These are phyloP conservation scores for Periophthalmodon schlosseri DNA, from an alignment of 2,113 vertebrate species.

Conservation along the genomic window DNA sequence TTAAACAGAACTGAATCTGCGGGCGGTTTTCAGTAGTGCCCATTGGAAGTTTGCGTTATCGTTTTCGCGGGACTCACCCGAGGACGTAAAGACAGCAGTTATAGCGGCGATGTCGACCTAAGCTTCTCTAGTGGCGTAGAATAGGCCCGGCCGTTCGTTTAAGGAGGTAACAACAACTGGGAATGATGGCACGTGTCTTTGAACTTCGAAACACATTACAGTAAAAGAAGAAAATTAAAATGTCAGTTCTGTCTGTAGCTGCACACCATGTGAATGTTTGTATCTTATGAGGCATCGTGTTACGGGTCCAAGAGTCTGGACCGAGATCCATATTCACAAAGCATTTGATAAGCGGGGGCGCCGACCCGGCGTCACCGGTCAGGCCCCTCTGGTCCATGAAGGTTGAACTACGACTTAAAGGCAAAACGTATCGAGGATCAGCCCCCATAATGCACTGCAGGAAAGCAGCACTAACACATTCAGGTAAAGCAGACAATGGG, in stretches of 20 bases:
- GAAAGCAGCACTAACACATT: slow-evolving; percentile 68
- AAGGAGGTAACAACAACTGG: slow-evolving; percentile 74
- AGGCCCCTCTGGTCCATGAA: slow-evolving; percentile 65
- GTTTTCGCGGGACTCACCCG: not conserved
- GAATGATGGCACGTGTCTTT: slow-evolving; percentile 66
- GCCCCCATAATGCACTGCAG: slow-evolving; percentile 60
- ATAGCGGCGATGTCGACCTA: slow-evolving; percentile 54
- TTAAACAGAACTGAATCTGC: slow-evolving; percentile 16
- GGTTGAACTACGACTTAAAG: slow-evolving; percentile 68
- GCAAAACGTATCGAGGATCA: slow-evolving; percentile 69
- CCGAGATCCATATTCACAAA: slow-evolving; percentile 73
- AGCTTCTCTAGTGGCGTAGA: slow-evolving; percentile 46
- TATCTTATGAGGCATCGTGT: slow-evolving; percentile 72
- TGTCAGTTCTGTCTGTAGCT: slow-evolving; percentile 66
- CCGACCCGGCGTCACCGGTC: slow-evolving; percentile 53
- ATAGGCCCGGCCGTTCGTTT: slow-evolving; percentile 62
- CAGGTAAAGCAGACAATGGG: slow-evolving; percentile 65
- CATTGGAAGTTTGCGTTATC: slow-evolving; percentile 16
- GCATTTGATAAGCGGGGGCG: slow-evolving; percentile 58
- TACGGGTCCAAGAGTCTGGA: slow-evolving; percentile 65
- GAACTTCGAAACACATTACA: slow-evolving; percentile 59
- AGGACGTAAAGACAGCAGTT: slow-evolving; percentile 13
- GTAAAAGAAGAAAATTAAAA: slow-evolving; percentile 61
- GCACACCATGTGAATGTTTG: slow-evolving; percentile 42
- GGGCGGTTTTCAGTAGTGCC: slow-evolving; percentile 12